Percentiles rank a stretch among this genome's conserved stretches.
phyloP scores from a whole-genome alignment of 1,140 invertebrate genomes.

The Achatina immaculata region DNA sequence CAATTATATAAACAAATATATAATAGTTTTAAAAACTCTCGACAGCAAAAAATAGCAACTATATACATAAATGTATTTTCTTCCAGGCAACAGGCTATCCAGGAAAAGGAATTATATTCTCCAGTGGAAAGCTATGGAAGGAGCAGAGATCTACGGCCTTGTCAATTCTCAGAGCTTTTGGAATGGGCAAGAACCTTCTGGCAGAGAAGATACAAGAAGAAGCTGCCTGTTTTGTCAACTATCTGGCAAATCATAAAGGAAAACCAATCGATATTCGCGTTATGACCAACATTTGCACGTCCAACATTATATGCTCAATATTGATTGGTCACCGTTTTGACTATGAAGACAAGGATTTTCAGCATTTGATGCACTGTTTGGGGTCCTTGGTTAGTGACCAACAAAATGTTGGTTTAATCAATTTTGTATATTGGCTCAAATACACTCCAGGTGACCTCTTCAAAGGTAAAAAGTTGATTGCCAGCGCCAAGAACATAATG shows the following conservation, averaged over 20 bases:
- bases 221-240: slow-evolving; percentile 59
- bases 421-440: not conserved
- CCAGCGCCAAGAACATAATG: not conserved
- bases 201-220: slow-evolving; percentile 32
- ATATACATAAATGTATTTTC: too few relatives aligned
- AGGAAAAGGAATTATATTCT: not conserved
- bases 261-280: not conserved
- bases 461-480: not conserved
- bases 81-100: not conserved
- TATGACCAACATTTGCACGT: not conserved
- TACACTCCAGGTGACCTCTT: not conserved
- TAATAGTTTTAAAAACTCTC: too few relatives aligned
- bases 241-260: not conserved
- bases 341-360: slow-evolving; percentile 29
- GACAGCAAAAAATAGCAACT: too few relatives aligned
- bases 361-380: slow-evolving; percentile 34
- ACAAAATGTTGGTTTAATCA: not conserved
- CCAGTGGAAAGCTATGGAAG: slow-evolving; percentile 78
- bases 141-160: slow-evolving; percentile 84
- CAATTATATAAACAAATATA: too few relatives aligned
- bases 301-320: not conserved
- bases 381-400: not conserved
- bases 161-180: slow-evolving; percentile 81
- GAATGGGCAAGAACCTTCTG: slow-evolving; percentile 80
- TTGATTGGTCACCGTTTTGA: slow-evolving; percentile 9